Conservation (phyloP, 2,797 vertebrate species). For the Dendrocincla fuliginosa region DNA sequence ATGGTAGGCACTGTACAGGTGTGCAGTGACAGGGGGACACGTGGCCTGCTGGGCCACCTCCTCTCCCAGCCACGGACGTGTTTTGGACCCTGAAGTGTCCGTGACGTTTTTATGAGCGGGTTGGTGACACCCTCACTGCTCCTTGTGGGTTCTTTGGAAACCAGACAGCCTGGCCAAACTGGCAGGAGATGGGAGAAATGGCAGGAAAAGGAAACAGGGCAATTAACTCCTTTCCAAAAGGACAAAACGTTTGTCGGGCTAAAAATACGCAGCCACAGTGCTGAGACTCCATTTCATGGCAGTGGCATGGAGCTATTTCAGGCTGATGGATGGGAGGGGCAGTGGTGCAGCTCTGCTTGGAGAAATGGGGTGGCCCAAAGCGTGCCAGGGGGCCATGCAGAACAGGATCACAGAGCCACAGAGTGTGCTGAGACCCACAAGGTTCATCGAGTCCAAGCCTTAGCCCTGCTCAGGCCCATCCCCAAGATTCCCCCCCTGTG, state of each 20-base stretch:
- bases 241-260: background rate
- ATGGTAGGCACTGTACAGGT: background rate
- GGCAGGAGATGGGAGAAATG: background rate
- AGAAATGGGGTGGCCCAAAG: background rate
- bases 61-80: background rate
- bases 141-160: accelerated
- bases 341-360: background rate
- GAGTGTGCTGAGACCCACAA: background rate
- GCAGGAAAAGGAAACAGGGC: background rate
- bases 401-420: background rate
- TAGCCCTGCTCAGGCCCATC: background rate
- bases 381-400: accelerated
- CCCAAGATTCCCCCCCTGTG: background rate
- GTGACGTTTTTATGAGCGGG: accelerated
- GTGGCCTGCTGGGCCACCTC: background rate
- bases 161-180: accelerated
- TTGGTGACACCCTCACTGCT: background rate
- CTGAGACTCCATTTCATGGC: background rate
- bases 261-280: background rate
- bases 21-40: background rate
- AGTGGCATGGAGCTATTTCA: background rate
- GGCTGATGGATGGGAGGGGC: background rate
- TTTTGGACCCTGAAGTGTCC: background rate
- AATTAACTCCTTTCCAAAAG: background rate
- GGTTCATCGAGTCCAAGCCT: background rate